phyloP scores from a whole-genome alignment of 2,797 vertebrate species.

The Micropoecilia bifurca region DNA sequence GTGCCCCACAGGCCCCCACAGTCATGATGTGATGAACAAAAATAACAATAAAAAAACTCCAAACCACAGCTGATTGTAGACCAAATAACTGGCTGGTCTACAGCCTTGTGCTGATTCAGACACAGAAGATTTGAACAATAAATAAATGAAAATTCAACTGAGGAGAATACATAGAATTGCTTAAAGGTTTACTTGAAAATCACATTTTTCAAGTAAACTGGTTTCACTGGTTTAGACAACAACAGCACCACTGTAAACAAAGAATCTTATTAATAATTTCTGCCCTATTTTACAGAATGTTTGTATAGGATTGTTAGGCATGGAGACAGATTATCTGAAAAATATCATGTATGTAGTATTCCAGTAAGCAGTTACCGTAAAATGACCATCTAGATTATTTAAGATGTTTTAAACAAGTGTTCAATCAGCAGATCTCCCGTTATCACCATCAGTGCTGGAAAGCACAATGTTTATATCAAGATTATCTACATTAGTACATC shows the following conservation, averaged over 20 bases:
- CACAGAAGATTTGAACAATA: conserved; percentile 17
- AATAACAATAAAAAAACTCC: conserved; percentile 28
- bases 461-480: background rate
- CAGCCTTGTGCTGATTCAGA: conserved; percentile 8
- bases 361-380: background rate
- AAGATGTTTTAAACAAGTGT: background rate
- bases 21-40: conserved; percentile 28
- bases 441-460: background rate
- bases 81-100: conserved; percentile 8
- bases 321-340: background rate
- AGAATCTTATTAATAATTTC: background rate
- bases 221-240: background rate
- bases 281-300: background rate
- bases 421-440: background rate
- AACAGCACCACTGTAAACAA: too few species aligned
- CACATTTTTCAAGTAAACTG: background rate
- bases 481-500: background rate
- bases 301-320: background rate
- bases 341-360: background rate
- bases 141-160: conserved; percentile 13
- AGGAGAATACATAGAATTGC: background rate
- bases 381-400: background rate
- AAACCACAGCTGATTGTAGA: background rate
- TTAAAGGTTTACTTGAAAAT: conserved; percentile 12
- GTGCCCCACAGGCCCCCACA: conserved; percentile 13